Evolutionary conservation across 1,140 invertebrate species (phyloP), one percentile per base, ranked within the genome.

Genomic region (Manduca sexta): DNA sequence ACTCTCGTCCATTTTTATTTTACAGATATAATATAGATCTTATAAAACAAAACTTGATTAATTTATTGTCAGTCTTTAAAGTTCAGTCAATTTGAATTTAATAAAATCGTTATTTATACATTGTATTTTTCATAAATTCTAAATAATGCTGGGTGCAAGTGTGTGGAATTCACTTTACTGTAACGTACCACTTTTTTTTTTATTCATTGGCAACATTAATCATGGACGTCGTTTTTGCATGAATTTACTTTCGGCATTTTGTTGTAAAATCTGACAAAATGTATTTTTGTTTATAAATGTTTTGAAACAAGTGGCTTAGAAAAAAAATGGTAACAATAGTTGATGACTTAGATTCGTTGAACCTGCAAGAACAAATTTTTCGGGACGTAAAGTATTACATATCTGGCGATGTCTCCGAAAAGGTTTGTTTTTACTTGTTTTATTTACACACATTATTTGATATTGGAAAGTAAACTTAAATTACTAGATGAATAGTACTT

Each of bases 381-480:
- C 86, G 86, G 60, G 86, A 91, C 83, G 87, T 93, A 56, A 92
- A 92, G 78, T 93, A 90, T 85, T 92, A 90, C 82, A 84, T 92
- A 63, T 92, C 89, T 70, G 92, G 91, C 54, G 88, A 90, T 79
- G 89, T 90, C 48, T 88, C 89, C 58, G 88, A 91, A 66, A 91
- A 91, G 87, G 91, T 92, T 83, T 76, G 74, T 83, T 78, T 69
- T 67, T 59, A 64, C 58, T 53, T 74, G 42, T 67, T 69, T 67
- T 60, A 8, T 26, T 26, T 26, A 8, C 4, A 8, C 21, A 8
- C 4, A 0, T 26, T 26, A 26, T 5, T 5, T 8, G 8, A 8
- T 8, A 5, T 5, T 8, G 4, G 21, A 3, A 8, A 8, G 21
- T 3, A 26, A 26, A 26, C 21, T 26, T 5, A 26, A 26, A 26